Evolutionary conservation across 2,797 vertebrate species (phyloP).

Genomic region (Premnoplex brunnescens): DNA sequence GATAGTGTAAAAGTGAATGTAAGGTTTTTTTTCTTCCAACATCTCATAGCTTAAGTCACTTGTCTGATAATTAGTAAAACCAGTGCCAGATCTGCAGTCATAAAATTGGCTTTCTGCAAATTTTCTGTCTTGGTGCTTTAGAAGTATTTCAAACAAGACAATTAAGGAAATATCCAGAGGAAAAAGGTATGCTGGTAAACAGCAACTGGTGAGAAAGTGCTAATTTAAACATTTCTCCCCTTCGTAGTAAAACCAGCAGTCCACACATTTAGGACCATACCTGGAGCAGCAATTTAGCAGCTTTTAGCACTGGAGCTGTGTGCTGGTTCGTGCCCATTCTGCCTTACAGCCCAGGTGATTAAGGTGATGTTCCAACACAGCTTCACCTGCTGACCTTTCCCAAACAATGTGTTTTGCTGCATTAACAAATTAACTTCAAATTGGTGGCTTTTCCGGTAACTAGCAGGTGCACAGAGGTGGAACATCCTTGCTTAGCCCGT

Average conservation of each 20-base stretch:
- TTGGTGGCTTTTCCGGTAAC: conserved; percentile 67
- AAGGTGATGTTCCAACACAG: conserved; percentile 73
- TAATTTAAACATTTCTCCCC: conserved; percentile 39
- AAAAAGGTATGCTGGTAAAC: conserved; percentile 6
- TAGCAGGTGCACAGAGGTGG: conserved; percentile 11
- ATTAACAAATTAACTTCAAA: conserved; percentile 82
- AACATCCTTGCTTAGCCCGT: not conserved
- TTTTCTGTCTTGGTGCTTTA: conserved; percentile 19
- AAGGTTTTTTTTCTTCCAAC: not conserved
- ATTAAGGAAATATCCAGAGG: conserved; percentile 34
- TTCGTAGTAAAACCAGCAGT: not conserved
- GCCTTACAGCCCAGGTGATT: conserved; percentile 73
- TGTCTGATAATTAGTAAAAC: conserved; percentile 48
- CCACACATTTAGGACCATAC: not conserved
- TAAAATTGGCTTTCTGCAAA: conserved; percentile 39
- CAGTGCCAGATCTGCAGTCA: not conserved
- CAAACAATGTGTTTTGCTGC: conserved; percentile 79
- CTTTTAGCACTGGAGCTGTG: conserved; percentile 10
- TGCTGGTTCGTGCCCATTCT: not conserved
- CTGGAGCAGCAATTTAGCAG: conserved; percentile 26
- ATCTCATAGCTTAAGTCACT: conserved; percentile 13
- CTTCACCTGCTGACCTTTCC: conserved; percentile 80
- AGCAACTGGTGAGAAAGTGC: conserved; percentile 30
- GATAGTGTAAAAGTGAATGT: not conserved
- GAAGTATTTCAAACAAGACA: conserved; percentile 10